Conservation (phyloP, 2,113 vertebrate species). For the Amphiprion percula region DNA sequence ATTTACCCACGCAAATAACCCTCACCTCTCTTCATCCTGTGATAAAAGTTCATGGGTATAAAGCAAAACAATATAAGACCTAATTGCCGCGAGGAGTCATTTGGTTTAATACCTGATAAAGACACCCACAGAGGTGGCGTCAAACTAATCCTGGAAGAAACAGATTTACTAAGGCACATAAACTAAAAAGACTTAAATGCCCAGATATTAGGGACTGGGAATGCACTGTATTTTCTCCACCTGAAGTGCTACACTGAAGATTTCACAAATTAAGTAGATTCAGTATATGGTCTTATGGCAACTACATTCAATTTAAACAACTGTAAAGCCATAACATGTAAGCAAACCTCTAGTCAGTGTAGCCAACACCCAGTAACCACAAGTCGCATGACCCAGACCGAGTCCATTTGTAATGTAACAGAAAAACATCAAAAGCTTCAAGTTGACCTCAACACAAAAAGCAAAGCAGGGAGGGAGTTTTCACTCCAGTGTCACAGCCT, state of each 20-base stretch:
- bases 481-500: conserved; percentile 73
- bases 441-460: conserved; percentile 64
- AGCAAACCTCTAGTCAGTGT: conserved; percentile 26
- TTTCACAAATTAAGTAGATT: too few species aligned
- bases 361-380: conserved; percentile 12
- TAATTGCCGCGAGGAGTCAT: conserved; percentile 19
- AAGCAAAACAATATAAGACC: conserved; percentile 53
- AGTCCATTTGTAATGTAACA: conserved; percentile 49
- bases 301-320: conserved; percentile 30
- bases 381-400: conserved; percentile 26
- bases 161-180: not conserved
- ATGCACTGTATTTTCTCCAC: not conserved
- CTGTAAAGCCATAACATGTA: not conserved
- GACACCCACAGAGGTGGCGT: conserved; percentile 1
- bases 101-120: conserved; percentile 19
- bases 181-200: not conserved
- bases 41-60: conserved; percentile 73
- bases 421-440: conserved; percentile 76
- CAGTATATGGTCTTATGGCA: not conserved
- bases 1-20: conserved; percentile 78
- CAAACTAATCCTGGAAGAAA: not conserved
- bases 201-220: not conserved
- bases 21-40: conserved; percentile 76
- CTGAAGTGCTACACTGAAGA: not conserved
- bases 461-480: conserved; percentile 69